Evolutionary conservation across 2,888 invertebrate genomes (phyloP), one percentile per base, ranked within the genome.

Genomic region (Ligdia adustata): DNA sequence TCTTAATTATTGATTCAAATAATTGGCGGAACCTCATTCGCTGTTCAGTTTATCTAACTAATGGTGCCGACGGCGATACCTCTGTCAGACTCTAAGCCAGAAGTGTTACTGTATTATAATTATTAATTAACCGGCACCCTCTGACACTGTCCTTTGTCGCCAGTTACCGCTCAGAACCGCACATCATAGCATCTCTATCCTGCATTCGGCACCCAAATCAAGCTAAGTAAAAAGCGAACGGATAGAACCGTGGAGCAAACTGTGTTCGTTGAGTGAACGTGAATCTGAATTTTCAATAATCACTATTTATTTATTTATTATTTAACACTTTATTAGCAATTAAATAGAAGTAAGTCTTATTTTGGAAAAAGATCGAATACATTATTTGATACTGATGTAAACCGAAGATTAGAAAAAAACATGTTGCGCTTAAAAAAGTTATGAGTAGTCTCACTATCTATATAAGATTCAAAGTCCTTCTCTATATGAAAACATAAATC

Each of bases 401-500:
- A n/a, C n/a, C n/a, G n/a, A n/a, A n/a, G n/a, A n/a, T n/a, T n/a
- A n/a, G n/a, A n/a, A n/a, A n/a, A n/a, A n/a, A n/a, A n/a, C n/a
- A n/a, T n/a, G n/a, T n/a, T n/a, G n/a, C n/a, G n/a, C 37, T 34
- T 26, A 50, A 57, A 53, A 57, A 58, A 45, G 38, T 27, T 28
- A 44, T 35, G 26, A 37, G 15, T 37, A 56, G 57, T 50, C 40
- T 41, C 53, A 46, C 57, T 6, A 46, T 53, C 52, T 56, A 55
- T 64, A 60, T 57, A 58, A 22, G 40, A 43, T 20, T 41, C 44
- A 64, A 55, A 58, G 55, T 64, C 52, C 57, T 58, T 64, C 56
- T 42, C 61, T 66, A 69, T 69, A 62, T 65, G 53, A 57, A 53
- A 63, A 56, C 60, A 64, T 64, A 70, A 64, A 66, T 67, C 60